Evolutionary conservation across 2,888 invertebrate genomes (phyloP), one percentile per base, ranked within the genome.

Genomic region (Alloplasta piceator): DNA sequence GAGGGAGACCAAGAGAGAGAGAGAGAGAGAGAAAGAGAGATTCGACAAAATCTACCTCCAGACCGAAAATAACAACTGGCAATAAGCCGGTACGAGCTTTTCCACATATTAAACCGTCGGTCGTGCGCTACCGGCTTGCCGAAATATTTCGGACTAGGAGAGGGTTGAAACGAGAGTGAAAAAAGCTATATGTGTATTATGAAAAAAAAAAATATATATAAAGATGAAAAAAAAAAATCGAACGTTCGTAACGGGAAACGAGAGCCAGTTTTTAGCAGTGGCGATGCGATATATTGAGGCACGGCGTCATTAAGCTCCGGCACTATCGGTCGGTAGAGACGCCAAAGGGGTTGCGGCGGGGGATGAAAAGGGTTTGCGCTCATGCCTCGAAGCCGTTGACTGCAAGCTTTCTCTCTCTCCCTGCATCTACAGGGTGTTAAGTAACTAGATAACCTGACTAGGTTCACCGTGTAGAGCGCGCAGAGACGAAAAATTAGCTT

Each of bases 11-110:
- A n/a, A 41, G 39, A 52, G 26, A 16, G 41, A 55, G 55, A 36
- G 50, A 38, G 4, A 55, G 41, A 41, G 46, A 68, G 46, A 58
- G 1, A 10, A 80, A 78, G 77, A 80, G 70, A 52, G 64, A 64
- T 52, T 80, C 80, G 80, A 81, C 76, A 82, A 64, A 74, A 84
- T 84, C 83, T 80, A 82, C 83, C 82, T 82, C 80, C 85, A 86
- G 84, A 83, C 85, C 82, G 88, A 88, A 87, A 86, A 88, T 86
- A 89, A 90, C 86, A 89, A 89, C 87, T 89, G 87, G 89, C 90
- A 90, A 90, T 89, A 90, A 90, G 87, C 90, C 87, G 86, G 86
- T 85, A 82, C 87, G 85, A 88, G 88, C 87, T 88, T 89, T 89
- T 89, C 88, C 90, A 86, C 89, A 89, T 89, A 90, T 90, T 89